phyloP scores from a whole-genome alignment of 2,113 vertebrate species.

The Leiothrix lutea region DNA sequence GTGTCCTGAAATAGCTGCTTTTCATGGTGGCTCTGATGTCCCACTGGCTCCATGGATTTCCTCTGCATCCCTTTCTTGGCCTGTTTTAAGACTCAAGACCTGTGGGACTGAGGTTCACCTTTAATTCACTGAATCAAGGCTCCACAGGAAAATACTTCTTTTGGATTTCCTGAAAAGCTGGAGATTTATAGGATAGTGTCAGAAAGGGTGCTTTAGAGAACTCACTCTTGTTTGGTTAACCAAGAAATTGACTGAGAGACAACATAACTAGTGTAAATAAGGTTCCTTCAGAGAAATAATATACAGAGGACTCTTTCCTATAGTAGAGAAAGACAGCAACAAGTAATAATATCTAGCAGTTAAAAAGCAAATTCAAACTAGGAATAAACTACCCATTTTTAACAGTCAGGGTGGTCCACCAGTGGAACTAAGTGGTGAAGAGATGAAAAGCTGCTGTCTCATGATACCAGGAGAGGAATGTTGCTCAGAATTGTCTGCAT shows the following conservation, averaged over 20 bases:
- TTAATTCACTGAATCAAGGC: not conserved
- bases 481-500: not conserved
- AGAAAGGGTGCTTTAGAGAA: not conserved
- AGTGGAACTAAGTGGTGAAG: not conserved
- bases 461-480: not conserved
- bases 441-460: not conserved
- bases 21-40: rapidly evolving
- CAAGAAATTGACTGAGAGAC: not conserved
- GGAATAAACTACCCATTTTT: not conserved
- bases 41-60: not conserved
- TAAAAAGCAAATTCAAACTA: not conserved
- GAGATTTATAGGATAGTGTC: not conserved
- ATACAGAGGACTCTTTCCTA: not conserved
- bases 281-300: not conserved
- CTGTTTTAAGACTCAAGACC: not conserved
- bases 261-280: not conserved
- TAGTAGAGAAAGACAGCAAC: not conserved
- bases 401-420: not conserved
- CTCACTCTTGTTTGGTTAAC: not conserved
- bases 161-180: not conserved
- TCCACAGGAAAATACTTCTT: not conserved
- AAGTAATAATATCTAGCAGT: not conserved
- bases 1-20: not conserved
- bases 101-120: not conserved
- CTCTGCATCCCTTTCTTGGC: not conserved